phyloP scores from a whole-genome alignment of 2,797 vertebrate genomes.

The Bradypodion pumilum region DNA sequence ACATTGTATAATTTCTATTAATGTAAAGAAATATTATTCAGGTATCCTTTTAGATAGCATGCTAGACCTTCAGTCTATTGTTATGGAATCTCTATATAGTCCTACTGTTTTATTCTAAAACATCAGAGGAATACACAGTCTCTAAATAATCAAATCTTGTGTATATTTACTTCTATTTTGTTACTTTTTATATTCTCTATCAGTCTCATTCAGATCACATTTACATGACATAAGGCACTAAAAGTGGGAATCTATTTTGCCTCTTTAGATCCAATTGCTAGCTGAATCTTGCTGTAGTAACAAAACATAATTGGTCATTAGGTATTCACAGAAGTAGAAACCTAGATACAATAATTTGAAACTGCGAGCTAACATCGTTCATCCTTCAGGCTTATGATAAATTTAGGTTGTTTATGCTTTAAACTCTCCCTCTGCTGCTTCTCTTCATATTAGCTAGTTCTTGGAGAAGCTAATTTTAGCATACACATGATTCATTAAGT shows the following conservation, averaged over 20 bases:
- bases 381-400: conserved; percentile 44
- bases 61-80: background rate
- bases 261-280: background rate
- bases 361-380: conserved; percentile 34
- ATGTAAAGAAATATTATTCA: background rate
- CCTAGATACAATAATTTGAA: conserved; percentile 24
- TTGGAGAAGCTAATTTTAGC: conserved; percentile 43
- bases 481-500: conserved; percentile 52
- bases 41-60: background rate
- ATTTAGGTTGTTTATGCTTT: conserved; percentile 39
- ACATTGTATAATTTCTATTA: background rate
- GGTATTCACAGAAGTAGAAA: background rate
- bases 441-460: conserved; percentile 41
- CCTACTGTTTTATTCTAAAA: background rate
- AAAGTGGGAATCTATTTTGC: background rate
- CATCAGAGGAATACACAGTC: background rate
- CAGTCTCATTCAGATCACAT: background rate
- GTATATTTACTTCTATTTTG: background rate
- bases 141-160: background rate
- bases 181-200: background rate
- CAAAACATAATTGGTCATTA: conserved; percentile 2
- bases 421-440: conserved; percentile 28
- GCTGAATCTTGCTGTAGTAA: background rate
- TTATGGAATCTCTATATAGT: background rate
- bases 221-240: background rate